phyloP scores from a whole-genome alignment of 1,140 invertebrate genomes.

The Bombus turneri region DNA sequence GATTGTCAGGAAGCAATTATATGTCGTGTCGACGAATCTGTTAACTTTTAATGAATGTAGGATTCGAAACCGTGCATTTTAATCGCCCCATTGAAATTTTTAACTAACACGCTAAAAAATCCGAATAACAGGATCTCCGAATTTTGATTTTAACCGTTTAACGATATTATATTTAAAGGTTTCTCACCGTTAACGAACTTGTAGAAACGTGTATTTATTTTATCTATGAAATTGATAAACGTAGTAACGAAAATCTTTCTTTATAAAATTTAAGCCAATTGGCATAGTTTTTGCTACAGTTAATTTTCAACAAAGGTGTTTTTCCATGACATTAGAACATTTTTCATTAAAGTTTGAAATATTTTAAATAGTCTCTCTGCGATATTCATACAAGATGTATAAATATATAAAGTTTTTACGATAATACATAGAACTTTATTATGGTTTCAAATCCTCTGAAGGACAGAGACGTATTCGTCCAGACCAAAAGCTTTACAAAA shows the following conservation, averaged over 20 bases:
- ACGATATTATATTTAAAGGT: background rate
- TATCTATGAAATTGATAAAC: background rate
- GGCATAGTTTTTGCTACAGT: background rate
- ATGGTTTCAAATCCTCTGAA: background rate
- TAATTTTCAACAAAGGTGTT: background rate
- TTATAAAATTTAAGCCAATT: background rate
- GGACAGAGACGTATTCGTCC: background rate
- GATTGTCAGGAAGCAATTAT: slow-evolving; percentile 8
- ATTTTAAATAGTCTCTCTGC: background rate
- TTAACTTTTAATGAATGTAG: background rate
- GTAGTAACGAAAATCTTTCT: background rate
- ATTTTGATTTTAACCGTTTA: background rate
- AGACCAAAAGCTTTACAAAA: slow-evolving; percentile 26
- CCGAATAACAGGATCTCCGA: background rate
- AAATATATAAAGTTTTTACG: slow-evolving; percentile 15
- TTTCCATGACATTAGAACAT: background rate
- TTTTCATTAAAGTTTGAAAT: background rate
- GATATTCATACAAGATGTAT: background rate
- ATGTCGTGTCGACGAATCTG: background rate
- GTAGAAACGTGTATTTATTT: slow-evolving; percentile 2
- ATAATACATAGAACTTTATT: background rate
- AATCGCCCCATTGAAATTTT: slow-evolving; percentile 4
- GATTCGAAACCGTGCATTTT: slow-evolving; percentile 21
- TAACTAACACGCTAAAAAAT: background rate
- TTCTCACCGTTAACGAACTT: background rate